Base-by-base conservation (phyloP, 1,140 invertebrate species). In the Drosophila tropicalis region DNA sequence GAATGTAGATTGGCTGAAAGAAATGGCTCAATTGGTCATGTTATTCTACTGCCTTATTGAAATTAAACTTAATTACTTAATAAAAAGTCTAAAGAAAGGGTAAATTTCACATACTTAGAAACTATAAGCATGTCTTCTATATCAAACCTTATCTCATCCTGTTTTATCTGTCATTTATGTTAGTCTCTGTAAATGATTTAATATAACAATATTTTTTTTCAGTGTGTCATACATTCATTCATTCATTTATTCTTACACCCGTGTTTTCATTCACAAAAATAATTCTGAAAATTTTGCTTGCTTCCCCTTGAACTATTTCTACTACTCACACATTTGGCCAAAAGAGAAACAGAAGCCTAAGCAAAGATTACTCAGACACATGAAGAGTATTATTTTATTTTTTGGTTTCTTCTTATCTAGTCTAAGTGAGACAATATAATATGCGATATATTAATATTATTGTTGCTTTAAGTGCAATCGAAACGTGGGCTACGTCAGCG, bases 401-500 rank as follows among this genome's bases (percentile, higher is more conserved):
- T 47, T 7, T 9, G n/a, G 41, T 10, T 17, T 47, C 44, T 17
- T 6, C 9, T 19, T 17, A 3, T 47, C 17, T 51, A 22, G 17
- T 51, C 44, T 51, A 51, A 51, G 44, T 19, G 3, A 22, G 19
- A 19, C 22, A 51, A 51, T 22, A 51, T 4, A 19, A 51, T 22
- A 51, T 4, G 9, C 12, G 15, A 47, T 47, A 47, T 47, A 47
- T 47, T 47, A 67, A 70, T 17, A 56, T 47, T 66, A 39, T 66
- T 58, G 22, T 5, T 41, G 44, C 22, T 32, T 67, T 15, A 17
- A 39, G 9, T 58, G 32, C 56, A 36, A 58, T 58, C 15, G 34
- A 58, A 58, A 58, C 44, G 32, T 19, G 19, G 22, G 44, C 71
- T 62, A 67, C 32, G 56, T 68, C 72, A 61, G 39, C 34, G 64